A percentile compares a stretch with the other conserved stretches of the same genome.
These are phyloP conservation scores for Enteromius mattozi DNA, from an alignment of 2,797 vertebrate species.

Conservation along the genomic window DNA sequence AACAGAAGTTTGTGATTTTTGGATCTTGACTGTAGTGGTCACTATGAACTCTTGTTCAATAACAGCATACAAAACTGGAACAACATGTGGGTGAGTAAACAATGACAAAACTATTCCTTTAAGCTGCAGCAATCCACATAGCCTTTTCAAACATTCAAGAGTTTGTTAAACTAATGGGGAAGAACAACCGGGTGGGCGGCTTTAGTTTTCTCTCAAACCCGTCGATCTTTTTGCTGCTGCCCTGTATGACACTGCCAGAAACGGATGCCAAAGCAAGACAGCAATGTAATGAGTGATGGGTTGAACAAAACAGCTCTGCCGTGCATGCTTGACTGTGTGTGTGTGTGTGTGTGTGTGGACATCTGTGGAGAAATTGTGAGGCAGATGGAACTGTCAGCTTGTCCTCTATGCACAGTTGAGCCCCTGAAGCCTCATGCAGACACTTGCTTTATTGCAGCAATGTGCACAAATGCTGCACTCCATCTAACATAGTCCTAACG, in stretches of 20 bases:
- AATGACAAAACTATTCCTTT: constrained; percentile 11
- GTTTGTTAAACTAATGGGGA: constrained; percentile 29
- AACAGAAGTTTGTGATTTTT: not conserved
- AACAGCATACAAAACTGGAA: not conserved
- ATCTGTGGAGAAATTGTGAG: constrained; percentile 54
- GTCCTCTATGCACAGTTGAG: constrained; percentile 65
- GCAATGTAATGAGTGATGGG: constrained; percentile 55
- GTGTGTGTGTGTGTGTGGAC: constrained; percentile 36
- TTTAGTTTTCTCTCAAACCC: constrained; percentile 33
- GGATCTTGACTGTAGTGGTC: not conserved
- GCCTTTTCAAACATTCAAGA: constrained; percentile 40
- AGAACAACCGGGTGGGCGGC: constrained; percentile 25
- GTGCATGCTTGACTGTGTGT: constrained; percentile 34
- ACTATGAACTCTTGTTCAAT: not conserved
- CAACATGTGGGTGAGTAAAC: not conserved
- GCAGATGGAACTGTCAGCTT: constrained; percentile 66
- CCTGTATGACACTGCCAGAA: constrained; percentile 36
- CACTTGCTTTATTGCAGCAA: constrained; percentile 58
- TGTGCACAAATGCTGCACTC: constrained; percentile 52
- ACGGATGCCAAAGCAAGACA: constrained; percentile 46
- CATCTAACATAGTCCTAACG: constrained; percentile 49
- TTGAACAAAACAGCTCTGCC: constrained; percentile 47
- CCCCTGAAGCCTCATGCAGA: constrained; percentile 59
- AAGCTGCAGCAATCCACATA: constrained; percentile 28
- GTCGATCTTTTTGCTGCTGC: constrained; percentile 28